Evolutionary conservation across 2,888 invertebrate species (phyloP).

Genomic region (Opisthograptis luteolata): DNA sequence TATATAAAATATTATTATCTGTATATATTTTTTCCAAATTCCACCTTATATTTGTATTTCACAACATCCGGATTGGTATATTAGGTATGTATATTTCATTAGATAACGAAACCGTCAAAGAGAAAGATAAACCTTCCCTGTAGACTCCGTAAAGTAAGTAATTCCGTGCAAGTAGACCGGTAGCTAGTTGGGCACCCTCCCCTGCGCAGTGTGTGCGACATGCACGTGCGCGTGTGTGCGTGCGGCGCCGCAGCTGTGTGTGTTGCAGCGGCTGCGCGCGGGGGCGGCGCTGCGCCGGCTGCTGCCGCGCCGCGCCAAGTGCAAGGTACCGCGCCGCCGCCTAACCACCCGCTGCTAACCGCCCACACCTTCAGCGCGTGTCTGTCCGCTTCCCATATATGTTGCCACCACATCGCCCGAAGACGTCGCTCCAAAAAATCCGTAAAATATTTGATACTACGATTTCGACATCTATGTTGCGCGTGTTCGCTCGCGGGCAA

Average conservation of each 20-base stretch:
- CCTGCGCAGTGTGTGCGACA: conserved; percentile 19
- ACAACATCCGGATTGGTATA: conserved; percentile 23
- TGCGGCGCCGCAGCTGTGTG: conserved; percentile 46
- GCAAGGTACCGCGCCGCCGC: conserved; percentile 57
- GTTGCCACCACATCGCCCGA: not conserved
- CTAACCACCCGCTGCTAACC: not conserved
- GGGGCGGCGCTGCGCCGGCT: conserved; percentile 64
- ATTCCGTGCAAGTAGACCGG: too few species aligned
- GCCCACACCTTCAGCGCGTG: not conserved
- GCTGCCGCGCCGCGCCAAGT: conserved; percentile 65
- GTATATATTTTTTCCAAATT: conserved; percentile 26
- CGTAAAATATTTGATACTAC: too few species aligned
- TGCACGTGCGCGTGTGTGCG: conserved; percentile 28
- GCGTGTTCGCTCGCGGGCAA: too few species aligned
- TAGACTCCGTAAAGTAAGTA: too few species aligned
- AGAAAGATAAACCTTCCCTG: too few species aligned
- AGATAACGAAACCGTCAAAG: too few species aligned
- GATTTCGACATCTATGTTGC: too few species aligned
- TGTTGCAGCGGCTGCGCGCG: conserved; percentile 74
- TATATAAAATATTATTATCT: not conserved
- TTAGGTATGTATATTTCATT: conserved; percentile 1
- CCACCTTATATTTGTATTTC: conserved; percentile 32
- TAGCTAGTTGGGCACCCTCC: not conserved
- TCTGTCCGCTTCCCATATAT: not conserved
- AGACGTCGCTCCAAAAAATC: too few species aligned